Evolutionary conservation across 2,797 vertebrate genomes (phyloP).

Genomic region (Rhinoraja longicauda): DNA sequence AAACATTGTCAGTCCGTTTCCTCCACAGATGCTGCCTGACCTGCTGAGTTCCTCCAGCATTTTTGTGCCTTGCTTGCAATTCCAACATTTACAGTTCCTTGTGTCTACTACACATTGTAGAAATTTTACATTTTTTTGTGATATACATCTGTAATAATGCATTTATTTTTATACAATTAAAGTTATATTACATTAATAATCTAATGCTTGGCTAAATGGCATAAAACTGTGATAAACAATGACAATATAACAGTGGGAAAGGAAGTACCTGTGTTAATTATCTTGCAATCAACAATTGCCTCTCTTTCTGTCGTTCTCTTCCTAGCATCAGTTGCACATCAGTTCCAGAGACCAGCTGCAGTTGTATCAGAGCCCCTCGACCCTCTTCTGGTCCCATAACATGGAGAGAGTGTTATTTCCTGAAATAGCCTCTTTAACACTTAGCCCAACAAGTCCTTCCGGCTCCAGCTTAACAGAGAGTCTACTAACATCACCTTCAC

Average conservation of each 20-base stretch:
- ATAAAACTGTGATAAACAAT: neutral
- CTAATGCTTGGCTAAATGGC: neutral
- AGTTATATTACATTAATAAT: neutral
- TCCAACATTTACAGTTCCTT: too few species aligned
- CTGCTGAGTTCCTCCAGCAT: too few species aligned
- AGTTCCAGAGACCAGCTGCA: conserved; percentile 71
- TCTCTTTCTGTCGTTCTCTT: conserved; percentile 63
- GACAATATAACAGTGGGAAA: neutral
- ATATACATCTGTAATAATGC: too few species aligned
- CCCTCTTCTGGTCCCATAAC: conserved; percentile 82
- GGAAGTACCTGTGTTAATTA: neutral
- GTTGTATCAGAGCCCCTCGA: conserved; percentile 73
- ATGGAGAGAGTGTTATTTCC: conserved; percentile 76
- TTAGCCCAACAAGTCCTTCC: conserved; percentile 80
- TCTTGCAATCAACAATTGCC: conserved; percentile 41
- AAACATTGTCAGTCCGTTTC: too few species aligned
- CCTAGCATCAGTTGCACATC: conserved; percentile 73
- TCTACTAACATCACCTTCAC: conserved; percentile 77
- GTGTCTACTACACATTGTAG: neutral
- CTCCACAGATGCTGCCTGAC: too few species aligned
- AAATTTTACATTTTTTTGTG: neutral
- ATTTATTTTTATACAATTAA: neutral
- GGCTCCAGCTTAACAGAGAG: conserved; percentile 77
- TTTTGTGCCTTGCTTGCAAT: too few species aligned
- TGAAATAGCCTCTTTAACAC: conserved; percentile 83